Conservation (phyloP, 2,888 invertebrate genomes). For the Trissolcus japonicus region DNA sequence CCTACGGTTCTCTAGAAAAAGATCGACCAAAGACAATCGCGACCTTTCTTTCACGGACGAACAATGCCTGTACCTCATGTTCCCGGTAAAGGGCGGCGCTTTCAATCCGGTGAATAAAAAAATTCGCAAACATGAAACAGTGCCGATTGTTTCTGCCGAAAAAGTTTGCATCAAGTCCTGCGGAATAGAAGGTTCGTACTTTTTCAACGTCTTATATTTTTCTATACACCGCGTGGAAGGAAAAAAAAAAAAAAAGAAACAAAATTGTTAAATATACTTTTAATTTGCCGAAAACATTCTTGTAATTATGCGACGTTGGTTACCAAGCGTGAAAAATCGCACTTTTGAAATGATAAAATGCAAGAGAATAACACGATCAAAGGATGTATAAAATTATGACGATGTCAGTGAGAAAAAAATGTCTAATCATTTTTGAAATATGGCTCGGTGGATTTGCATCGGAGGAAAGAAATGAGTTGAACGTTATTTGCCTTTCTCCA, state of each 20-base stretch:
- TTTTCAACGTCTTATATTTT: conserved; percentile 5
- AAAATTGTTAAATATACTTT: background rate
- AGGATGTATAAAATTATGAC: no score
- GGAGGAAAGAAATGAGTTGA: no score
- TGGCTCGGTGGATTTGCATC: no score
- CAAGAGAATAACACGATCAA: no score
- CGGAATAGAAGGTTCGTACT: conserved; percentile 80
- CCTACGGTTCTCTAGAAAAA: conserved; percentile 86
- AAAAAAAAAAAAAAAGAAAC: background rate
- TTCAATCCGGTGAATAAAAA: conserved; percentile 91
- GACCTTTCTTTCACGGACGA: conserved; percentile 90
- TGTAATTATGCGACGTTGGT: no score
- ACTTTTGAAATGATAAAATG: no score
- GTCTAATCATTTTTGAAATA: no score
- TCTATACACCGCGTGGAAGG: background rate
- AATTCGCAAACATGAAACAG: conserved; percentile 86
- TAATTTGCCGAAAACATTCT: background rate
- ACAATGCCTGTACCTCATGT: conserved; percentile 91
- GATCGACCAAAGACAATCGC: conserved; percentile 84
- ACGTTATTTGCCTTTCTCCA: conserved; percentile 1
- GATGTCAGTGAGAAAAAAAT: no score
- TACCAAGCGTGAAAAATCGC: background rate
- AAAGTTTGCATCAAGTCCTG: conserved; percentile 90
- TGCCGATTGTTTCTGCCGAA: conserved; percentile 85
- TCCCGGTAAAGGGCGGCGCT: conserved; percentile 88